Base-by-base conservation (phyloP, 2,797 vertebrate species). In the Lagodon rhomboides region DNA sequence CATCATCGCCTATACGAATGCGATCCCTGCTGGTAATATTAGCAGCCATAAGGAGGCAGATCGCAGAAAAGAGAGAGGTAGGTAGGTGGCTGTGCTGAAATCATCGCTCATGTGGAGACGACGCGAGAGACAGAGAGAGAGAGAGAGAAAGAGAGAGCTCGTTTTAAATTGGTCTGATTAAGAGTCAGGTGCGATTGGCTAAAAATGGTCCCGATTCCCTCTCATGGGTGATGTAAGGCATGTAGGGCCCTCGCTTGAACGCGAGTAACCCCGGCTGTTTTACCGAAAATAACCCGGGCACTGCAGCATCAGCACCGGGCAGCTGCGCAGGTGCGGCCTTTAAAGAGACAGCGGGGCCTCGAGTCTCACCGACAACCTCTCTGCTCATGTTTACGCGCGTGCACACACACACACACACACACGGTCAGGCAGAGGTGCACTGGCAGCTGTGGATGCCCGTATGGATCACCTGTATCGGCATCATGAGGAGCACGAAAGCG, bases 201-300 rank as follows among this genome's bases (percentile, higher is more conserved):
- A 84, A 89, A 92, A 88, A 85, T 87, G 86, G 74, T 67, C 80
- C 86, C 83, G 85, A 69, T 90, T 90, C 91, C 87, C 80, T 92
- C 87, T 92, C 87, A 43, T 60, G 88, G 92, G 86, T 92, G 93
- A 92, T 94, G 94, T 94, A 91, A 93, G 91, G 38, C 82, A 89
- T 91, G 91, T 82, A 90, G 93, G 90, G 87, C 89, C 88, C 68
- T 86, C 76, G 87, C 76, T 92, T 96, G 96, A 95, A 95, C 96
- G 95, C 75, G 76, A 96, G 95, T 96, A 95, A 96, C 96, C 95
- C 88, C 93, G 90, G 22, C 74, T 73, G 80, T 91, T 95, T 95
- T 94, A 96, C 95, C 94, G 94, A 95, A 94, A 96, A 95, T 96
- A 96, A 96, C 94, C 94, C 94, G 86, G 87, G 90, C 95, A 96